phyloP scores from a whole-genome alignment of 2,797 vertebrate species.

The Chrosomus eos region DNA sequence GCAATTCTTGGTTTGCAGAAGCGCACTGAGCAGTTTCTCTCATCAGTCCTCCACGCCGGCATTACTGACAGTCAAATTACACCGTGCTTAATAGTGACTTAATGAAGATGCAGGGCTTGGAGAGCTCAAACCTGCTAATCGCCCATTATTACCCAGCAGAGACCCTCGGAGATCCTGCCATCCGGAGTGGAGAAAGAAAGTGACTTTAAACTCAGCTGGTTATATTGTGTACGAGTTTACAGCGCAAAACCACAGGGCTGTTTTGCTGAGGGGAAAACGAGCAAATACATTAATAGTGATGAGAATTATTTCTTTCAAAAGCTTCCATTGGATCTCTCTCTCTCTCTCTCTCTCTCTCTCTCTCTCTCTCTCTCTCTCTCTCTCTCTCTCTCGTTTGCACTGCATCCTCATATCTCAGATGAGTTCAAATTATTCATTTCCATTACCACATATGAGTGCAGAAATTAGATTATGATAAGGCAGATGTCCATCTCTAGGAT shows the following conservation, averaged over 20 bases:
- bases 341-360: slow-evolving; percentile 26
- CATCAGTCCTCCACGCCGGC: slow-evolving; percentile 22
- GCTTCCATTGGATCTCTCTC: neutral
- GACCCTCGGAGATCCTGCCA: neutral
- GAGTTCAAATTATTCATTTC: slow-evolving; percentile 52
- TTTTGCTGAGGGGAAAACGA: neutral
- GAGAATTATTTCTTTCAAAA: neutral
- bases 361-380: slow-evolving; percentile 10
- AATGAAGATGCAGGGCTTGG: slow-evolving; percentile 26
- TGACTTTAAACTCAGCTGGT: slow-evolving; percentile 11
- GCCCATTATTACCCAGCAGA: neutral
- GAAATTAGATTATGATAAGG: slow-evolving; percentile 9
- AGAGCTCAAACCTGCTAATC: slow-evolving; percentile 27
- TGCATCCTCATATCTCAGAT: slow-evolving; percentile 45
- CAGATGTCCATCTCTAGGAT: neutral
- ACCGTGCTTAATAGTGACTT: slow-evolving; percentile 22
- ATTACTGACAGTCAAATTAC: slow-evolving; percentile 27
- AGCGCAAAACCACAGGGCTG: neutral
- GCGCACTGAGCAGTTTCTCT: slow-evolving; percentile 11
- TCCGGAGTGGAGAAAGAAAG: neutral
- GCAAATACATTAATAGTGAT: slow-evolving; percentile 5
- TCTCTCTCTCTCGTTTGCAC: slow-evolving; percentile 25
- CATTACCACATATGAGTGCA: slow-evolving; percentile 46
- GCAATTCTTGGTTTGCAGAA: neutral
- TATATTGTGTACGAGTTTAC: neutral